Evolutionary conservation across 2,888 invertebrate species (phyloP).

Genomic region (Argyra leucocephala): DNA sequence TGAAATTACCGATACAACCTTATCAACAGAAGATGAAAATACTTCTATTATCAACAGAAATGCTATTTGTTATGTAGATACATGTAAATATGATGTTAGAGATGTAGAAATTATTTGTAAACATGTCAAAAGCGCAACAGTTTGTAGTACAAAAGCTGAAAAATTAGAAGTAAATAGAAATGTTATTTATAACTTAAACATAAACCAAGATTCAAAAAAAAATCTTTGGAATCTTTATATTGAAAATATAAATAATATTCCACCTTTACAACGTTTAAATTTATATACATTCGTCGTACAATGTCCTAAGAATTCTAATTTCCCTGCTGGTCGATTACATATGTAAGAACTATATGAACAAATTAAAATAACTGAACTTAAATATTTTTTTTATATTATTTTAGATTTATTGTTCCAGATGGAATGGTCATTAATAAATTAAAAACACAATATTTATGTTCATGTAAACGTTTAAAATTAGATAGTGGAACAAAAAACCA

Average conservation of each 20-base stretch:
- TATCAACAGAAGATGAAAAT: slow-evolving; percentile 37
- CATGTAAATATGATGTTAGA: slow-evolving; percentile 31
- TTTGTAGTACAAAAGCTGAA: slow-evolving; percentile 29
- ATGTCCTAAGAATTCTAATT: slow-evolving; percentile 34
- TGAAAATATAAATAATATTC: slow-evolving; percentile 31
- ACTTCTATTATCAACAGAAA: slow-evolving; percentile 36
- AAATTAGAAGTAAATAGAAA: slow-evolving; percentile 32
- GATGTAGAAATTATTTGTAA: slow-evolving; percentile 30
- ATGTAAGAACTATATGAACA: slow-evolving; percentile 20
- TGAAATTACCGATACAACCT: slow-evolving; percentile 45
- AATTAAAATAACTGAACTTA: background rate
- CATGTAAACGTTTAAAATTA: slow-evolving; percentile 40
- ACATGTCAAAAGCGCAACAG: slow-evolving; percentile 32
- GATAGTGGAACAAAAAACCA: slow-evolving; percentile 33
- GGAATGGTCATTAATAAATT: slow-evolving; percentile 25
- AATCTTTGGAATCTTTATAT: slow-evolving; percentile 36
- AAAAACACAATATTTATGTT: slow-evolving; percentile 30
- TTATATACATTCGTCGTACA: slow-evolving; percentile 36
- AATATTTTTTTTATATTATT: background rate
- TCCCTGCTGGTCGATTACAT: slow-evolving; percentile 38
- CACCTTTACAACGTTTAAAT: slow-evolving; percentile 37
- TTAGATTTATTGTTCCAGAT: slow-evolving; percentile 29
- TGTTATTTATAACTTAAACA: slow-evolving; percentile 36
- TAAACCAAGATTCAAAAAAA: slow-evolving; percentile 32
- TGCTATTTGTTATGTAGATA: slow-evolving; percentile 33